Evolutionary conservation across 2,797 vertebrate genomes (phyloP), one percentile per base, ranked within the genome.

Genomic region (Gila robusta): DNA sequence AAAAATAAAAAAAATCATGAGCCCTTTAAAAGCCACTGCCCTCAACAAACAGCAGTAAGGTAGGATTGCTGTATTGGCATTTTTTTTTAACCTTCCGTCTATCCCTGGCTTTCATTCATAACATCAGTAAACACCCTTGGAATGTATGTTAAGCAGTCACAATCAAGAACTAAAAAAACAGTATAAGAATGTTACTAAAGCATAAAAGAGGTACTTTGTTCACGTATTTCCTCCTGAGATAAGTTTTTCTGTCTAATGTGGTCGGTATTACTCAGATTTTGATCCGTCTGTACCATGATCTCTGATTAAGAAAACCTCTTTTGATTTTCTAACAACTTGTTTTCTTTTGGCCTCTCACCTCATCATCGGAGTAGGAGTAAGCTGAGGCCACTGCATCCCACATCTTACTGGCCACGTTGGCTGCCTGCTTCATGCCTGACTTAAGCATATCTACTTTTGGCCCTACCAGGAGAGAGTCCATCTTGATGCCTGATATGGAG

Each of bases 381-480:
- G 96, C 97, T 0, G 97, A 97, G 0, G 97, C 94, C 54, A 99
- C 96, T 0, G 95, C 97, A 32, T 93, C 98, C 98, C 97, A 99
- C 95, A 99, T 89, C 92, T 99, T 99, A 91, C 96, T 99, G 90
- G 98, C 98, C 47, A 98, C 98, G 17, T 93, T 99, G 16, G 97
- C 98, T 1, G 98, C 98, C 93, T 99, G 98, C 90, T 99, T 99
- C 98, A 99, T 97, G 91, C 98, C 79, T 0, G 97, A 98, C 89
- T 97, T 98, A 0, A 99, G 93, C 88, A 99, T 97, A 89, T 99
- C 97, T 0, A 99, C 97, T 93, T 99, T 99, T 66, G 98, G 98
- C 44, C 98, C 98, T 0, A 97, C 97, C 69, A 99, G 91, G 86
- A 99, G 95, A 17, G 93, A 89, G 93, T 99, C 98, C 93, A 99